These are phyloP conservation scores for Tolmerus cingulatus DNA, from an alignment of 2,888 invertebrate genomes.

Conservation along the genomic window DNA sequence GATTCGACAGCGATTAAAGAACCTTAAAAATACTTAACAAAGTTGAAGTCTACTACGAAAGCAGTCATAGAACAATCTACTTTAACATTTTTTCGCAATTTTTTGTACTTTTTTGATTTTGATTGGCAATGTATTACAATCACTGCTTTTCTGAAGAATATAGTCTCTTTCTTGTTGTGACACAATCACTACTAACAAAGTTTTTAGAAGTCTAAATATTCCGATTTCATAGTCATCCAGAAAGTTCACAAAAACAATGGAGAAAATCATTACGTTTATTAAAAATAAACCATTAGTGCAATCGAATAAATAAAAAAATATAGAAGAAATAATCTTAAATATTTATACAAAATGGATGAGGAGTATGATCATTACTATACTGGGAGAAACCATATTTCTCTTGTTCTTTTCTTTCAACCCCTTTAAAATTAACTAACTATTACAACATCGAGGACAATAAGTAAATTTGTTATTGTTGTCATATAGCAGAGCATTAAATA, in stretches of 20 bases:
- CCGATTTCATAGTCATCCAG: not conserved
- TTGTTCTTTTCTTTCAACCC: not conserved
- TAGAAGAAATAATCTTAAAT: not conserved
- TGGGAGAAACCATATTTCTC: not conserved
- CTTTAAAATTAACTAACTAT: not conserved
- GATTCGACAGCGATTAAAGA: not conserved
- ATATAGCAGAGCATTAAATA: not conserved
- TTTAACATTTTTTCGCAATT: not conserved
- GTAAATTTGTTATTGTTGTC: not conserved
- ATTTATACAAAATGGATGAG: not conserved
- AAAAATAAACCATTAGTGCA: constrained; percentile 3
- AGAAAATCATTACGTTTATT: constrained; percentile 7
- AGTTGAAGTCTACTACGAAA: not conserved
- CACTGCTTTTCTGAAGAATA: not conserved
- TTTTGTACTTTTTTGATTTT: not conserved
- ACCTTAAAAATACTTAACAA: not conserved
- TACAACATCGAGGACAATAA: not conserved
- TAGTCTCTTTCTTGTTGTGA: not conserved
- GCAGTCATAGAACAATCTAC: not conserved
- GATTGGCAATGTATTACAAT: not conserved
- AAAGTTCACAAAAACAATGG: not conserved
- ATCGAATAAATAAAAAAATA: constrained; percentile 21
- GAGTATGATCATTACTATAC: not conserved
- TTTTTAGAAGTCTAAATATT: not conserved
- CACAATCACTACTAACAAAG: not conserved